These are phyloP conservation scores for Rhadinocentrus ornatus DNA, from an alignment of 2,797 vertebrate genomes.

Conservation along the genomic window DNA sequence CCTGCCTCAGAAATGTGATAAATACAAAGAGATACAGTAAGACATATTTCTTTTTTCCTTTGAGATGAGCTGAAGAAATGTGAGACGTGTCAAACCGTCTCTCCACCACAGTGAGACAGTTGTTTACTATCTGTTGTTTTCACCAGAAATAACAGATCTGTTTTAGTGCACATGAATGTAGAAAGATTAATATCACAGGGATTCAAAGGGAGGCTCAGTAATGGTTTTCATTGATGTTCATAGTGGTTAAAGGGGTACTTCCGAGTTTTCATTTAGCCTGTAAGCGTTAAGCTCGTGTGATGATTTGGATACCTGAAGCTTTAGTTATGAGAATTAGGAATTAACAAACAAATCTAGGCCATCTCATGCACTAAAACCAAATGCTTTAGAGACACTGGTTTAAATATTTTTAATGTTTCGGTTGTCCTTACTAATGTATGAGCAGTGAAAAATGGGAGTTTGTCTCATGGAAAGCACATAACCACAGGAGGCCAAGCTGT, in stretches of 20 bases:
- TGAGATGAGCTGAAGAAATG: constrained; percentile 18
- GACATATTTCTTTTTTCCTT: constrained; percentile 6
- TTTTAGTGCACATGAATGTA: constrained; percentile 14
- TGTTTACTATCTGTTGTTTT: constrained; percentile 30
- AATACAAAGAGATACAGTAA: constrained; percentile 31
- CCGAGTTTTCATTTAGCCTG: constrained; percentile 17
- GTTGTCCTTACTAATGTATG: constrained; percentile 44
- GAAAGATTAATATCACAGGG: constrained; percentile 18
- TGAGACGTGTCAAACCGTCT: constrained; percentile 10
- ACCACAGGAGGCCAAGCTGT: constrained; percentile 54
- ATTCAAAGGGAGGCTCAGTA: constrained; percentile 43
- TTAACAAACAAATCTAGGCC: constrained; percentile 24
- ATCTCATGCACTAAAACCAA: constrained; percentile 43
- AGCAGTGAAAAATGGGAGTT: constrained; percentile 25
- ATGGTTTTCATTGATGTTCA: constrained; percentile 25
- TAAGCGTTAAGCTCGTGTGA: constrained; percentile 31
- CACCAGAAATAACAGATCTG: constrained; percentile 17
- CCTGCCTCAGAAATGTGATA: constrained; percentile 52
- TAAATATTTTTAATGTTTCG: constrained; percentile 46
- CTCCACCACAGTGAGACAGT: constrained; percentile 33
- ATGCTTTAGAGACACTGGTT: constrained; percentile 27
- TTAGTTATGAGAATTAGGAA: constrained; percentile 10
- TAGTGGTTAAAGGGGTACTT: constrained; percentile 57
- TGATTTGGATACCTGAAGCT: constrained; percentile 19
- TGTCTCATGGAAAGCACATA: constrained; percentile 44